Conservation (phyloP, 2,113 vertebrate genomes). For the Carassius auratus region DNA sequence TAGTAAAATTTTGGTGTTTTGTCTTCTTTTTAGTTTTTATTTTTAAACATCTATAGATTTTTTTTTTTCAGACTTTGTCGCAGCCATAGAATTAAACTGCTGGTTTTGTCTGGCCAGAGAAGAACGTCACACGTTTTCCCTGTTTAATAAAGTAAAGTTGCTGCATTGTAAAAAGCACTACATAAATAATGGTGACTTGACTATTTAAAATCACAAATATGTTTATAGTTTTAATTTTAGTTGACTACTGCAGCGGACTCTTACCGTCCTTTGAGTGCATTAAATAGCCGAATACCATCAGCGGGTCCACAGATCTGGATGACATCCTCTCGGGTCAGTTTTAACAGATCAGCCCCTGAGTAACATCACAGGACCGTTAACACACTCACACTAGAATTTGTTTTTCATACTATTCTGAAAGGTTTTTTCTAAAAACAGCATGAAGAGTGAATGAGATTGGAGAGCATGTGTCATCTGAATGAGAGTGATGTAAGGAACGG, state of each 20-base stretch:
- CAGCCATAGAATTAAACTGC: no score
- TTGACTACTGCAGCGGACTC: slow-evolving; percentile 41
- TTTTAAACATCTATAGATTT: no score
- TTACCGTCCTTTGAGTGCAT: slow-evolving; percentile 91
- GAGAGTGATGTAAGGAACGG: neutral
- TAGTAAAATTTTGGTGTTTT: no score
- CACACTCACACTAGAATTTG: slow-evolving; percentile 9
- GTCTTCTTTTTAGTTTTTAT: no score
- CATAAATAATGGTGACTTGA: no score
- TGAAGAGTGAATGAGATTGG: neutral
- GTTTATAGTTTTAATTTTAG: neutral
- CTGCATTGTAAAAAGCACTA: no score
- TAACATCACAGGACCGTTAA: neutral
- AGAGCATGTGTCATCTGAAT: neutral
- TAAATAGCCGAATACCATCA: slow-evolving; percentile 95
- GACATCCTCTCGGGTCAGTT: slow-evolving; percentile 94
- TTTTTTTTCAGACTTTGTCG: no score
- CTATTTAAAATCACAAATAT: no score
- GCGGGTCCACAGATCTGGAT: slow-evolving; percentile 99
- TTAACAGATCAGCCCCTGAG: slow-evolving; percentile 90
- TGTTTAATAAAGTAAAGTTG: no score
- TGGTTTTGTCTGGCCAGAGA: no score
- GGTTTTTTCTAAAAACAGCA: neutral
- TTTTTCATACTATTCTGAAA: neutral
- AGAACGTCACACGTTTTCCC: no score